A percentile compares a stretch with the other conserved stretches of the same genome.
Conservation (phyloP, 2,113 vertebrate species). For the Loxodonta africana region DNA sequence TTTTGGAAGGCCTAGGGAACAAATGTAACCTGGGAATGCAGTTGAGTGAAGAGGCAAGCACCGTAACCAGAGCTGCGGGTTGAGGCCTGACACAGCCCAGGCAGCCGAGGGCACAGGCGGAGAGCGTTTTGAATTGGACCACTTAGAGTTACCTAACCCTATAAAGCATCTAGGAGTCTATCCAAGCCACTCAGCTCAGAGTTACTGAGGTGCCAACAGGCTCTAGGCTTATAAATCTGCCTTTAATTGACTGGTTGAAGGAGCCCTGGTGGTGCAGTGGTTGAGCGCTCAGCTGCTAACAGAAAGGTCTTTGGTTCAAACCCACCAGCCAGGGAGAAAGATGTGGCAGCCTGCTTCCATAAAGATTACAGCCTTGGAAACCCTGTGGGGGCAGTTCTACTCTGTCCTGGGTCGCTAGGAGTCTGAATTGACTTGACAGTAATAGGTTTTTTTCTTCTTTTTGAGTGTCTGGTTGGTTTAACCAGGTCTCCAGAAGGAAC, state of each 20-base stretch:
- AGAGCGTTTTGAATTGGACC: not conserved
- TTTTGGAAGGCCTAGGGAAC: not conserved
- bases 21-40: not conserved
- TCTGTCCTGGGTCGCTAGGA: too few species aligned
- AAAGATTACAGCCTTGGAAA: too few species aligned
- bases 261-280: too few species aligned
- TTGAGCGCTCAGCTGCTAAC: too few species aligned
- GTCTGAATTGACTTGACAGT: too few species aligned
- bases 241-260: slow-evolving; percentile 41
- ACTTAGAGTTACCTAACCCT: not conserved
- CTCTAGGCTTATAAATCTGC: slow-evolving; percentile 65
- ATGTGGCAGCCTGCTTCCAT: too few species aligned
- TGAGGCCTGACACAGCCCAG: not conserved
- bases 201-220: slow-evolving; percentile 59
- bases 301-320: too few species aligned
- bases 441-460: too few species aligned
- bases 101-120: not conserved
- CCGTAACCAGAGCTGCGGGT: not conserved
- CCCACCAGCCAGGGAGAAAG: too few species aligned
- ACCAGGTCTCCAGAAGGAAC: slow-evolving; percentile 57
- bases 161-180: slow-evolving; percentile 23
- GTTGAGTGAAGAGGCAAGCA: not conserved
- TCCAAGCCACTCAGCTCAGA: slow-evolving; percentile 22
- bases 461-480: slow-evolving; percentile 24
- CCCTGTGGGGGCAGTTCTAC: too few species aligned